Percentiles rank a stretch among this genome's conserved stretches.
These are phyloP conservation scores for Anser cygnoides DNA, from an alignment of 2,113 vertebrate species.

Conservation along the genomic window DNA sequence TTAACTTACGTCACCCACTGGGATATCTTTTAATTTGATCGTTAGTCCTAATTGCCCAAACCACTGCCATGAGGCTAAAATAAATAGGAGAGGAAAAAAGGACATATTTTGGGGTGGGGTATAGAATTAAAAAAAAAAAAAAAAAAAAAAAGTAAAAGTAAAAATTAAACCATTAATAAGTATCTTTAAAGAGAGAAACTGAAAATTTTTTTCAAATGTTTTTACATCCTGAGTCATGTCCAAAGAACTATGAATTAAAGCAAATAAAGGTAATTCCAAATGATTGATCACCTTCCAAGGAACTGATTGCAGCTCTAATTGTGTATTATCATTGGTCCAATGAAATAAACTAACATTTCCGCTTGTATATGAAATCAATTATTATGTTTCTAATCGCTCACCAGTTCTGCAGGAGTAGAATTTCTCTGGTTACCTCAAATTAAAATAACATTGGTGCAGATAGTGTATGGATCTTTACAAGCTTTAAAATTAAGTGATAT, in stretches of 20 bases:
- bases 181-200: neutral
- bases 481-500: neutral
- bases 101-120: no score
- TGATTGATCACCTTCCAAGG: neutral
- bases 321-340: neutral
- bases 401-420: neutral
- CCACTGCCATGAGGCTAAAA: neutral
- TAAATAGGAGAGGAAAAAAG: neutral
- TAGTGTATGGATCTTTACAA: neutral
- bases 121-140: no score
- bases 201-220: neutral
- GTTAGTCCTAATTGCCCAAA: conserved; percentile 41
- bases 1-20: neutral
- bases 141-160: no score
- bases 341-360: neutral
- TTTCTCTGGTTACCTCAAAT: neutral
- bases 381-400: neutral
- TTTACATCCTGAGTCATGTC: neutral
- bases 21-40: conserved; percentile 30
- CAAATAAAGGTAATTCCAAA: neutral
- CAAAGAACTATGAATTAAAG: neutral
- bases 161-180: neutral
- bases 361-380: neutral
- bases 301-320: neutral
- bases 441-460: neutral